Evolutionary conservation across 1,140 invertebrate genomes (phyloP).

Genomic region (Tetramorium alpestre): DNA sequence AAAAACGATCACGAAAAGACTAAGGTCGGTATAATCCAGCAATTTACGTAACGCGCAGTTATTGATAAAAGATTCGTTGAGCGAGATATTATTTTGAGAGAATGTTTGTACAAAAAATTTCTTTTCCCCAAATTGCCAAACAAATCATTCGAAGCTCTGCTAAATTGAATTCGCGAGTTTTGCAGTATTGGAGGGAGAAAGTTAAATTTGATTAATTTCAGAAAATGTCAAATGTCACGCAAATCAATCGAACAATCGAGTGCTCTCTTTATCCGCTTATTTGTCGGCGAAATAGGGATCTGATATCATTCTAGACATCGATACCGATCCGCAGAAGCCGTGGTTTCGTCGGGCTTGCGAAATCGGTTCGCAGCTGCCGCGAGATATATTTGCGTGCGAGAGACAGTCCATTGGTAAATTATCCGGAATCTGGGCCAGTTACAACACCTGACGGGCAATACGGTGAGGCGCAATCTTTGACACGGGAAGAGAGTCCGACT

Average conservation of each 20-base stretch:
- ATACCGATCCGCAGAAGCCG: conserved; percentile 60
- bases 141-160: background rate
- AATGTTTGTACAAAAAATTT: background rate
- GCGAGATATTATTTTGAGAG: background rate
- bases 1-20: conserved; percentile 5
- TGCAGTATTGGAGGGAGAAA: conserved; percentile 19
- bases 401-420: conserved; percentile 79
- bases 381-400: conserved; percentile 76
- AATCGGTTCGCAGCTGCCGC: conserved; percentile 59
- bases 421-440: conserved; percentile 81
- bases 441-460: conserved; percentile 76
- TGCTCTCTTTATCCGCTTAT: background rate
- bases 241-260: background rate
- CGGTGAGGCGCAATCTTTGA: conserved; percentile 51
- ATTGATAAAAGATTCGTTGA: background rate
- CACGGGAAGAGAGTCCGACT: conserved; percentile 19
- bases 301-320: conserved; percentile 20
- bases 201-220: background rate
- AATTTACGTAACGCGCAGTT: background rate
- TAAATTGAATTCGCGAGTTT: background rate
- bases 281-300: conserved; percentile 28
- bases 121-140: background rate
- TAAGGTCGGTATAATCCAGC: background rate
- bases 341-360: conserved; percentile 66
- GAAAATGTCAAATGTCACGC: conserved; percentile 26